Evolutionary conservation across 2,797 vertebrate species (phyloP).

Genomic region (Artibeus jamaicensis): DNA sequence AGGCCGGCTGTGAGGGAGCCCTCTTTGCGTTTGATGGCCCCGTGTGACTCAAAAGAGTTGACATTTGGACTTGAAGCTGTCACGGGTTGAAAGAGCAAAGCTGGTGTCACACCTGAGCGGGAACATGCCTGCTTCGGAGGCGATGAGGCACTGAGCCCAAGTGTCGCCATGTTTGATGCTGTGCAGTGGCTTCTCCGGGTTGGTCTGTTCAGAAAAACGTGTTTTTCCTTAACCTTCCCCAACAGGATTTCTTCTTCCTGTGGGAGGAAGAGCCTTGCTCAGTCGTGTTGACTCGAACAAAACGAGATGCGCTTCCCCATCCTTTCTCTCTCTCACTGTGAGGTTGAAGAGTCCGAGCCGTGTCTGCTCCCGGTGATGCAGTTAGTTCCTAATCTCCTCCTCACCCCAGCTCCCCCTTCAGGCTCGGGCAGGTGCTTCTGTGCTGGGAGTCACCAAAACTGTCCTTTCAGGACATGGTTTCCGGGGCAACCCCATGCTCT

Average conservation of each 20-base stretch:
- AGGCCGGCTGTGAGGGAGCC: background rate
- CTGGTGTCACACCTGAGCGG: background rate
- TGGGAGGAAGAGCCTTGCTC: background rate
- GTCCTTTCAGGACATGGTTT: background rate
- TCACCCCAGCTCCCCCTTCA: background rate
- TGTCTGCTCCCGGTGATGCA: background rate
- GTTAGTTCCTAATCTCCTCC: background rate
- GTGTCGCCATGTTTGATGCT: rapidly evolving
- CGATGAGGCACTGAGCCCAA: background rate
- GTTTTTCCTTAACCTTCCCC: background rate
- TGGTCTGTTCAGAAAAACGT: background rate
- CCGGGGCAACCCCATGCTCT: background rate
- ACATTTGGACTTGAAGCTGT: background rate
- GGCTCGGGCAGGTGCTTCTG: background rate
- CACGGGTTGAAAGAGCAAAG: background rate
- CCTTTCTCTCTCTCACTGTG: background rate
- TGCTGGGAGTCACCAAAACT: background rate
- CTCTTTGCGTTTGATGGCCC: background rate
- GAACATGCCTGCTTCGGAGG: background rate
- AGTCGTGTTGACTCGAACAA: background rate
- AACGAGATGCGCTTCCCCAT: background rate
- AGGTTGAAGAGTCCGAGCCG: background rate
- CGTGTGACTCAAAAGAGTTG: background rate
- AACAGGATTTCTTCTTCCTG: background rate
- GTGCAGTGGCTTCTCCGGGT: too few relatives aligned